Conservation (phyloP, 2,888 invertebrate genomes). For the Cryptosula pallasiana region DNA sequence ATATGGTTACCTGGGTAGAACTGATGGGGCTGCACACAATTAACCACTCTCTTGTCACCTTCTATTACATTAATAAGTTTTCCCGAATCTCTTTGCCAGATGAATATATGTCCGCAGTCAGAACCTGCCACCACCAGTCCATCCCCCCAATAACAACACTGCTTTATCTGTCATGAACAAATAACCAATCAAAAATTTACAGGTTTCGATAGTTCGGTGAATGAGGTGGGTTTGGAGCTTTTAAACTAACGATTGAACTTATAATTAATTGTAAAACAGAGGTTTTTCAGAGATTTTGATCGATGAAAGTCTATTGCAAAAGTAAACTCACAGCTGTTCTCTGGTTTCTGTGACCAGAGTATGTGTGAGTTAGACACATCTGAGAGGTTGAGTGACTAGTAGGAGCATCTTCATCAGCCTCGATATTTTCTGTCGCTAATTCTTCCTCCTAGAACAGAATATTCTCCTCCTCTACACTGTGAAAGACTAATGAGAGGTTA, state of each 20-base stretch:
- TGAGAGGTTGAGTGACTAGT: background rate
- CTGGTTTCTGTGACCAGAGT: constrained; percentile 74
- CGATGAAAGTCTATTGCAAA: background rate
- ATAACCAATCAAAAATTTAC: no score
- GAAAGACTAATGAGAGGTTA: no score
- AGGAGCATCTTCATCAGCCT: background rate
- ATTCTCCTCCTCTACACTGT: no score
- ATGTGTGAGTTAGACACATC: constrained; percentile 57
- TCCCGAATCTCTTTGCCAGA: constrained; percentile 70
- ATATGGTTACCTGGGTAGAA: constrained; percentile 58
- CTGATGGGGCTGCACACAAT: constrained; percentile 79
- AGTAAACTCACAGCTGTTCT: constrained; percentile 53
- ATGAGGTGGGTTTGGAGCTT: no score
- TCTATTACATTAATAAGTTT: constrained; percentile 69
- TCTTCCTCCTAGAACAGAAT: background rate
- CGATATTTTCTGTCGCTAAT: background rate
- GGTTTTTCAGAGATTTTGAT: no score
- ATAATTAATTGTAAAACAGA: no score
- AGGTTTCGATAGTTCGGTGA: no score
- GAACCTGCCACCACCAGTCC: constrained; percentile 79
- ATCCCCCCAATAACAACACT: constrained; percentile 78
- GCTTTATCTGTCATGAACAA: constrained; percentile 65
- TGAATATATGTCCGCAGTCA: constrained; percentile 80
- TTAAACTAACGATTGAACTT: no score
- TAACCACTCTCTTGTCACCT: constrained; percentile 74